Base-by-base conservation (phyloP, 2,888 invertebrate species). In the Idaea biselata region DNA sequence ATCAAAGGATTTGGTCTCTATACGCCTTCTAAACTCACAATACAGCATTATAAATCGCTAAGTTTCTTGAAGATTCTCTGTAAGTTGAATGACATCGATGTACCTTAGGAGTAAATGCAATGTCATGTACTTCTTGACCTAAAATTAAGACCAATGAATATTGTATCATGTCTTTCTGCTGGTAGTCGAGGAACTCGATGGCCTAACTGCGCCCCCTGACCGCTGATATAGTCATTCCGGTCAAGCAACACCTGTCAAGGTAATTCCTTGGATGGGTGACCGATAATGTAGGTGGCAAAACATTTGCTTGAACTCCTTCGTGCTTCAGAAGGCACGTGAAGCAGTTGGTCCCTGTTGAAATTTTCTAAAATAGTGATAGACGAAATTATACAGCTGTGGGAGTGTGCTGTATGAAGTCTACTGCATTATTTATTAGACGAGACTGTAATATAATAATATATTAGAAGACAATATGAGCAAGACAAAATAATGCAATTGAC, bases 21-120 rank as follows among this genome's bases (percentile, higher is more conserved):
- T 55, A 55, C 55, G 55, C 55, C 93, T 93, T 93, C 93, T 44
- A 44, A 44, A 25, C 25, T 11, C 33, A 44, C 44, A 8, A 11
- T 32, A 44, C 14, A 44, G 7, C 11, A 11, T 44, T 6, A 14
- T 14, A 44, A 8, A 44, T 14, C 44, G 11, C 14, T 44, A 8
- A 44, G 11, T 44, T 44, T 44, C 11, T 44, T 44, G 44, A 44
- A 44, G 44, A 44, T 44, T 11, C 0, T 44, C 7, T 32, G 4
- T 6, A 33, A 33, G 33, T 33, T 33, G 33, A 33, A 33, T 33
- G 33, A 33, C 44, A 44, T 44, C 44, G 44, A 11, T 25, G 25
- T 25, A 25, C 5, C 44, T 14, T 8, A 11, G 0, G 44, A 44
- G 44, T 14, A 44, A 44, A 44, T 44, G 44, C 44, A 44, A 8